Evolutionary conservation across 2,113 vertebrate species (phyloP), one percentile per base, ranked within the genome.

Genomic region (Bubo bubo): DNA sequence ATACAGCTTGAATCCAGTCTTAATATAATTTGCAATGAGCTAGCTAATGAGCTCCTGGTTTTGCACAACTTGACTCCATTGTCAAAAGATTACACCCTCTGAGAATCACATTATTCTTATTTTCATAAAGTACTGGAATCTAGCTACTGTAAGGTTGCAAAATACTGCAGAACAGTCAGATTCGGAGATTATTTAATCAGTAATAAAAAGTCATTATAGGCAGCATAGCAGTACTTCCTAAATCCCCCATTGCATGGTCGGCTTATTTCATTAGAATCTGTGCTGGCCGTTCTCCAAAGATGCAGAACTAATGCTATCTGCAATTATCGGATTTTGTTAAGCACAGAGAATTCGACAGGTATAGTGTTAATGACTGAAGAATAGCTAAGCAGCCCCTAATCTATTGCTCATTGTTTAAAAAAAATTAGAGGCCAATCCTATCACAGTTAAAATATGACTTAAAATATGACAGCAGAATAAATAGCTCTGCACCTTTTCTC

Each of bases 241-340:
- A 97, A 97, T 93, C 70, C 41, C 91, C 95, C 4, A 2, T 80
- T 95, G 94, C 93, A 94, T 85, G 93, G 77, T 82, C 5, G 24
- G 80, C 92, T 98, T 97, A 96, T 97, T 97, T 98, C 96, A 97
- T 97, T 97, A 97, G 96, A 97, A 96, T 96, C 94, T 79, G 49
- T 92, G 90, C 94, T 98, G 97, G 98, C 96, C 19, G 4, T 28
- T 80, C 79, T 97, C 98, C 98, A 98, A 85, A 95, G 97, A 96
- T 94, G 91, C 96, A 97, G 94, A 96, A 96, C 89, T 95, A 96
- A 88, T 91, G 79, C 79, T 96, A 70, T 90, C 30, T 68, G 86
- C 86, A 43, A 37, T 97, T 95, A 97, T 35, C 2, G 11, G 95
- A 96, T 92, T 96, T 85, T 94, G 80, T 96, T 95, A 90, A 70